These are phyloP conservation scores for Muscidifurax raptorellus DNA, from an alignment of 1,140 invertebrate species.

Conservation along the genomic window DNA sequence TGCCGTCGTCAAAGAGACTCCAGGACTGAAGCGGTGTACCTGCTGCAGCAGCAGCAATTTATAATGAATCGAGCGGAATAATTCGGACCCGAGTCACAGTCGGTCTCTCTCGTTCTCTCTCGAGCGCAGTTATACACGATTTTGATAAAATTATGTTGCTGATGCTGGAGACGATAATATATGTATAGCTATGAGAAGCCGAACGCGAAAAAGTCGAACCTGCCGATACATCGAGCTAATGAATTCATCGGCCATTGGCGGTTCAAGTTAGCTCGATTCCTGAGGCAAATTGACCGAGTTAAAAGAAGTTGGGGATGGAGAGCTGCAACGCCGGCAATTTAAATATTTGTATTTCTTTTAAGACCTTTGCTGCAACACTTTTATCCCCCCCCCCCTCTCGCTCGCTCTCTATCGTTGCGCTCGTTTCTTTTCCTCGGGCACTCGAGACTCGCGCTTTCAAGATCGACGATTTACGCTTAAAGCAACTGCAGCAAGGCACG, in stretches of 20 bases:
- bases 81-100: neutral
- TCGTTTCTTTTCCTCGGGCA: neutral
- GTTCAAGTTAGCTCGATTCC: neutral
- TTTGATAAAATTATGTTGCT: neutral
- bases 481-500: neutral
- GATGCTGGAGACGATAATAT: neutral
- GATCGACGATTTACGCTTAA: slow-evolving; percentile 29
- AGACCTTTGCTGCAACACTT: neutral
- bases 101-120: neutral
- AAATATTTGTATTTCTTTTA: slow-evolving; percentile 18
- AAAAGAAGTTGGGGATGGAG: neutral
- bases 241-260: neutral
- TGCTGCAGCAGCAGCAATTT: neutral
- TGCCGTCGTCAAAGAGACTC: neutral
- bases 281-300: neutral
- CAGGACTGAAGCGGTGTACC: neutral
- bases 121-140: neutral
- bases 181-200: neutral
- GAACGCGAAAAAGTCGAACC: neutral
- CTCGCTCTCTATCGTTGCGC: neutral
- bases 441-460: slow-evolving; percentile 25
- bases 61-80: neutral
- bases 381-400: neutral
- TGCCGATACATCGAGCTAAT: neutral
- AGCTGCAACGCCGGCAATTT: neutral